phyloP scores from a whole-genome alignment of 2,113 vertebrate species.

The Pelecanus crispus region DNA sequence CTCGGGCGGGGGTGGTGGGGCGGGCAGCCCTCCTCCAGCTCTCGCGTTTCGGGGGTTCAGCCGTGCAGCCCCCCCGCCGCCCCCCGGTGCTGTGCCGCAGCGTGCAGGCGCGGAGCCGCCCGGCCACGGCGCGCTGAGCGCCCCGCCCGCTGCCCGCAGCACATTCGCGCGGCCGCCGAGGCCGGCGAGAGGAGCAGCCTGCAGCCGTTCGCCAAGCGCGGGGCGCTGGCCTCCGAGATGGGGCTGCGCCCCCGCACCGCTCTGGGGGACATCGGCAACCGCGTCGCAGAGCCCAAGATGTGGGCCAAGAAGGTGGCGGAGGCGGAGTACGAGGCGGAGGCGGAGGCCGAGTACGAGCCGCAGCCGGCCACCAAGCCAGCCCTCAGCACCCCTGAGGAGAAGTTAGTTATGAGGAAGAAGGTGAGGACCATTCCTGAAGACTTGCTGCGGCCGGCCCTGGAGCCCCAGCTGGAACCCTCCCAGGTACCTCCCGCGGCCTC shows the following conservation, averaged over 20 bases:
- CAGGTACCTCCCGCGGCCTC: accelerated
- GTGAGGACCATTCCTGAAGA: accelerated
- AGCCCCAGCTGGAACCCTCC: neutral
- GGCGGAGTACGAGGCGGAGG: neutral
- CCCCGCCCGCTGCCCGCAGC: neutral
- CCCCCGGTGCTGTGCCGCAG: no score
- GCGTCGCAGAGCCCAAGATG: neutral
- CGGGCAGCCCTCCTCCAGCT: no score
- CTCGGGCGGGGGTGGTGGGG: no score
- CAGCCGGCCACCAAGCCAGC: accelerated
- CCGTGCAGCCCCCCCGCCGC: neutral
- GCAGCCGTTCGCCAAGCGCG: constrained; percentile 37
- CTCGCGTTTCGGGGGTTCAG: no score
- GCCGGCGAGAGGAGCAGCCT: constrained; percentile 54
- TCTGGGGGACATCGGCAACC: constrained; percentile 77
- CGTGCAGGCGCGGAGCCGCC: no score
- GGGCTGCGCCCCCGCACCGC: constrained; percentile 64
- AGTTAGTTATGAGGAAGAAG: accelerated
- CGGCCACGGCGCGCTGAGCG: neutral
- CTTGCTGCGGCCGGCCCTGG: accelerated
- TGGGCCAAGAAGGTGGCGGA: constrained; percentile 65
- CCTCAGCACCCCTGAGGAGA: accelerated
- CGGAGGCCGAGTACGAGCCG: accelerated
- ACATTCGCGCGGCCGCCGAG: neutral
- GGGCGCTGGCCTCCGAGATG: constrained; percentile 6